Base-by-base conservation (phyloP, 1,140 invertebrate species). In the Aphidius ervi region DNA sequence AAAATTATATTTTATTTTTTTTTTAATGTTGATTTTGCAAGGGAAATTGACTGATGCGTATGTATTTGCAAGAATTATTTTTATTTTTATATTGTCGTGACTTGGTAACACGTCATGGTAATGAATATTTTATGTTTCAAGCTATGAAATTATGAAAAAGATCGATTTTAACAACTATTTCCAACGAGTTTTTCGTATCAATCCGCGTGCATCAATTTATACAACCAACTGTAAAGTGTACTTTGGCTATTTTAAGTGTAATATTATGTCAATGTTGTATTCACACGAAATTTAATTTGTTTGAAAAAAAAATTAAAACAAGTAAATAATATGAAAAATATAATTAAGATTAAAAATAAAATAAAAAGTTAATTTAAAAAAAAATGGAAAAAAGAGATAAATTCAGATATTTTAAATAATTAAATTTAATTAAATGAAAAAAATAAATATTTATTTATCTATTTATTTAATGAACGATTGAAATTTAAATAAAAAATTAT, bases 41-140 rank as follows among this genome's bases (percentile, higher is more conserved):
- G 23, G 4, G 2, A 31, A 31, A 31, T 31, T 31, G 2, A 31
- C 23, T 31, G 23, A 31, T 31, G 23, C 23, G 23, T 31, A 31
- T 31, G 2, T 31, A 31, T 31, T 3, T 31, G 4, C 4, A 1
- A 16, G 16, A 16, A 16, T 16, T 16, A 16, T 31, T 31, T 3
- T 31, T 7, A 41, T 54, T n/a, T 42, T 54, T 41, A 16, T 20
- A 54, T 10, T 54, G 52, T 40, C 52, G 52, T 54, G 52, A 54
- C 52, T 54, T 10, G 7, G 42, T 54, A 54, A 54, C 52, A 41
- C 39, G 52, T 54, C 39, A 42, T 31, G 40, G 40, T 54, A 54
- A 31, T 54, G 52, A 54, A 54, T 54, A 54, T 54, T 54, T 54
- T n/a, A 54, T 54, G 42, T 54, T 16, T 40, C 40, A n/a, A 54